Evolutionary conservation across 1,140 invertebrate genomes (phyloP).

Genomic region (Helicoverpa zea): DNA sequence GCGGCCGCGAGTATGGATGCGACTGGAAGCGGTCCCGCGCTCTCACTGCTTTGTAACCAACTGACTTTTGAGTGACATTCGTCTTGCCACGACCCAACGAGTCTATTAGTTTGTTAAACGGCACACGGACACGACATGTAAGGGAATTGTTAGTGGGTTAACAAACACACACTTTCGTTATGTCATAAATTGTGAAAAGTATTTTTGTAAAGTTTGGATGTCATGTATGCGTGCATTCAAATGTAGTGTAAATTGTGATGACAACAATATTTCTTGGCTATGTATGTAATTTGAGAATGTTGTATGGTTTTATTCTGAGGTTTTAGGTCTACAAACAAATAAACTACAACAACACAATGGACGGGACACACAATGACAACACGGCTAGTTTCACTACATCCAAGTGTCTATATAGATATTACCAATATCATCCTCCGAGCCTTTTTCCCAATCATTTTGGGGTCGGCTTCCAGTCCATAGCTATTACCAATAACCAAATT

Average conservation of each 20-base stretch:
- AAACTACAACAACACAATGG: not conserved
- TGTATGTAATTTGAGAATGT: too few species aligned
- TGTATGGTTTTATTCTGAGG: too few species aligned
- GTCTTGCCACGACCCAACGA: constrained; percentile 53
- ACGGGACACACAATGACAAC: not conserved
- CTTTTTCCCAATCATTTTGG: too few species aligned
- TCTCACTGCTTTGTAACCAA: constrained; percentile 79
- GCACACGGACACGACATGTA: constrained; percentile 58
- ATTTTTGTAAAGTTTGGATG: too few species aligned
- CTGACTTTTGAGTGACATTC: constrained; percentile 71
- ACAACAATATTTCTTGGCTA: too few species aligned
- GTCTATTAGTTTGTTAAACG: constrained; percentile 73
- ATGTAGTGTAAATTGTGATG: too few species aligned
- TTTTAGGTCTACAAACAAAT: not conserved
- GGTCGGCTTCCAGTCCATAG: too few species aligned
- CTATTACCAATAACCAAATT: too few species aligned
- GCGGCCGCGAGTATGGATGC: constrained; percentile 73
- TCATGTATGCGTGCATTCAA: too few species aligned
- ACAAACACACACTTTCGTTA: not conserved
- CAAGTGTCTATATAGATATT: constrained; percentile 10
- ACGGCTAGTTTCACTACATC: not conserved
- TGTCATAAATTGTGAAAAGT: not conserved
- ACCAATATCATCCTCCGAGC: too few species aligned
- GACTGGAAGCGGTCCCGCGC: constrained; percentile 67
- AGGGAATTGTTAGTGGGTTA: constrained; percentile 43